Conservation (phyloP, 2,113 vertebrate genomes). For the Semnopithecus entellus region DNA sequence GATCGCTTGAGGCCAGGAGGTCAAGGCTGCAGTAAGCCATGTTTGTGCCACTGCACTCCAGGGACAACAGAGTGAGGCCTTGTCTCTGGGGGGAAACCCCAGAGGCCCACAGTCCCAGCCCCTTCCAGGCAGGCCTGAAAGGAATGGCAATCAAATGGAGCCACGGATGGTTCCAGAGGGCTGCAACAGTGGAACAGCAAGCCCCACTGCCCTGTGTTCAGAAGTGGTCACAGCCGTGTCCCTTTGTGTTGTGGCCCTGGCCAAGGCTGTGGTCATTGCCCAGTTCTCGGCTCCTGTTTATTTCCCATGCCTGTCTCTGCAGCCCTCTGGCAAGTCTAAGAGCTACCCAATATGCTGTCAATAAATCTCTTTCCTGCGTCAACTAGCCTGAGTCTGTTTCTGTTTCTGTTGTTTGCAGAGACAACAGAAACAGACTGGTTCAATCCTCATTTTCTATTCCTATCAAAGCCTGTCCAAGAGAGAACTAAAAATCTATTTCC, state of each 20-base stretch:
- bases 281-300: not conserved
- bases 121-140: not conserved
- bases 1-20: too few relatives aligned
- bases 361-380: not conserved
- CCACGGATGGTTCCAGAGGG: too few relatives aligned
- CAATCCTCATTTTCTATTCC: not conserved
- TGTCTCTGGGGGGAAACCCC: too few relatives aligned
- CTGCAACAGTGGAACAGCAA: too few relatives aligned
- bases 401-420: not conserved
- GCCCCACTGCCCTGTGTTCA: not conserved
- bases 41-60: too few relatives aligned
- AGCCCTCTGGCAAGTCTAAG: not conserved
- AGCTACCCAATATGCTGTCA: not conserved
- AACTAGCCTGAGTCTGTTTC: not conserved
- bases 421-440: not conserved
- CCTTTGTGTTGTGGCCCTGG: not conserved
- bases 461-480: not conserved
- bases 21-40: too few relatives aligned
- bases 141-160: not conserved
- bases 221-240: not conserved
- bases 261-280: not conserved
- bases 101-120: not conserved
- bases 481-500: not conserved
- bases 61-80: too few relatives aligned
- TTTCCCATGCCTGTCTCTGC: not conserved